Conservation (phyloP, 2,888 invertebrate species). For the Lutraria lutraria region DNA sequence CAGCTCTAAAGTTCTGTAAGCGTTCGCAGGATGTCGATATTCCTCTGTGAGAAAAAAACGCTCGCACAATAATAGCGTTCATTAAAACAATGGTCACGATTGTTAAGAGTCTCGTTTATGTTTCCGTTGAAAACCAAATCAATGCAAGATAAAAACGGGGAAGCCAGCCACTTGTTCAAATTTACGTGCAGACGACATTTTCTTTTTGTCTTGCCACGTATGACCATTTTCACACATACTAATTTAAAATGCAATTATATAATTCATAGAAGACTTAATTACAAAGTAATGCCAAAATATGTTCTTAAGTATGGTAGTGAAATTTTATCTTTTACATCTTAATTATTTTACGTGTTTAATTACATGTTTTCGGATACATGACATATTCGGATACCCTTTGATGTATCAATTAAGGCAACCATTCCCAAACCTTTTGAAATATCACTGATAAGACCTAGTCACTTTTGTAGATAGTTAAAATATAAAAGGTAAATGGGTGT, state of each 20-base stretch:
- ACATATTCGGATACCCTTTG: constrained; percentile 39
- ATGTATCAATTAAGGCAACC: constrained; percentile 52
- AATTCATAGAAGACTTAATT: background rate
- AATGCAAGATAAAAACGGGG: background rate
- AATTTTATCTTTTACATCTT: background rate
- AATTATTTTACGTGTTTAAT: background rate
- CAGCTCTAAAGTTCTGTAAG: background rate
- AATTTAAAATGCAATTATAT: background rate
- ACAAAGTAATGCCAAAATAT: background rate
- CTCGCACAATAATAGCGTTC: background rate
- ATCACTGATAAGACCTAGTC: constrained; percentile 12
- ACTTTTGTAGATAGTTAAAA: constrained; percentile 23
- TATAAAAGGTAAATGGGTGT: constrained; percentile 6
- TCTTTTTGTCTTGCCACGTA: background rate
- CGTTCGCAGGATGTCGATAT: constrained; percentile 10
- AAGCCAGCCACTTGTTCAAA: background rate
- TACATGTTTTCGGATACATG: constrained; percentile 14
- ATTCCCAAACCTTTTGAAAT: background rate
- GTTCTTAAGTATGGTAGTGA: background rate
- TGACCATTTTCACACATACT: background rate
- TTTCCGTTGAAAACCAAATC: background rate
- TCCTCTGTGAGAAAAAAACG: background rate
- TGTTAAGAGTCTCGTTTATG: background rate
- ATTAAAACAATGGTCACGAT: constrained; percentile 7
- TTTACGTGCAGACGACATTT: background rate